phyloP scores from a whole-genome alignment of 2,113 vertebrate species.

The Paracanthobrama guichenoti region DNA sequence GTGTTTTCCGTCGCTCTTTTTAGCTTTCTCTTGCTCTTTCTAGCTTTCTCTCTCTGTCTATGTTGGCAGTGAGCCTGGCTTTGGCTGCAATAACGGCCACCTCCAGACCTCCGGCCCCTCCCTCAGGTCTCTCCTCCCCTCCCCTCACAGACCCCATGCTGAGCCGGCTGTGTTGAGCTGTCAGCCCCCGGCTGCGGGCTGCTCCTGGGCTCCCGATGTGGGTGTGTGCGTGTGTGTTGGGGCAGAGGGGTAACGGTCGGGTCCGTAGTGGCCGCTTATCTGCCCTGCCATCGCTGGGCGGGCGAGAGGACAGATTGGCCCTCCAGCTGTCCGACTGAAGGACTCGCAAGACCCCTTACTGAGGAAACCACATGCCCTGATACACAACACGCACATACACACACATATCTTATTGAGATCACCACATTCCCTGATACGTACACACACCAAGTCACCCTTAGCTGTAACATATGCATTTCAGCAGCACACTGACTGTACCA shows the following conservation, averaged over 20 bases:
- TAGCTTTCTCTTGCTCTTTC: constrained; percentile 30
- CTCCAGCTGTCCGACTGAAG: constrained; percentile 78
- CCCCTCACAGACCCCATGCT: constrained; percentile 57
- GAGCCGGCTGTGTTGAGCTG: constrained; percentile 71
- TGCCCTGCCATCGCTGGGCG: constrained; percentile 51
- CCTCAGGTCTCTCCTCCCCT: constrained; percentile 45
- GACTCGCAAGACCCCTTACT: constrained; percentile 72
- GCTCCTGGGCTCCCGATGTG: constrained; percentile 58
- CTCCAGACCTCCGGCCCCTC: constrained; percentile 43
- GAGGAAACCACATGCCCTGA: constrained; percentile 76
- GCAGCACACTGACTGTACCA: constrained; percentile 34
- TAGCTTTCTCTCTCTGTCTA: constrained; percentile 28
- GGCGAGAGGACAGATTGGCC: constrained; percentile 76
- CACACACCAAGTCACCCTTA: constrained; percentile 34
- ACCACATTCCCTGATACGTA: constrained; percentile 72
- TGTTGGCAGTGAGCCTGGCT: constrained; percentile 66
- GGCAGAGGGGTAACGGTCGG: constrained; percentile 70
- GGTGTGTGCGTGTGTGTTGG: constrained; percentile 61
- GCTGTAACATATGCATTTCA: constrained; percentile 40
- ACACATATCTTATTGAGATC: constrained; percentile 69
- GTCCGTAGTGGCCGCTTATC: constrained; percentile 51
- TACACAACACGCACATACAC: constrained; percentile 51
- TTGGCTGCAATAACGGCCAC: constrained; percentile 48
- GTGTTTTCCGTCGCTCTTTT: constrained; percentile 22
- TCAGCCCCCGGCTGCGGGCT: constrained; percentile 73